Percentiles rank a stretch among this genome's conserved stretches.
Evolutionary conservation across 2,888 invertebrate species (phyloP).

Genomic region (Cephus pygmeus): DNA sequence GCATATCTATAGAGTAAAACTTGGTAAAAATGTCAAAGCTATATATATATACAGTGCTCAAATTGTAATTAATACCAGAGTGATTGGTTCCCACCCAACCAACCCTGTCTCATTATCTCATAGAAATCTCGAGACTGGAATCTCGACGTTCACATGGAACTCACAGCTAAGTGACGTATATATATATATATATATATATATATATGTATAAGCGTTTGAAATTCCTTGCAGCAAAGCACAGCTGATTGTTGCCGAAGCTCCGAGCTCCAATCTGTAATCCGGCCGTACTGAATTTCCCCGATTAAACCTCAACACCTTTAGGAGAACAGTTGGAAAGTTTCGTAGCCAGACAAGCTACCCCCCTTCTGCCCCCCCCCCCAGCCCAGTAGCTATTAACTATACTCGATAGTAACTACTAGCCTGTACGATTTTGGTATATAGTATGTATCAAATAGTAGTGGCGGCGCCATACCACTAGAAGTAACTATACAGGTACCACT

Average conservation of each 20-base stretch:
- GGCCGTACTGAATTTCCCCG: neutral
- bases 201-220: neutral
- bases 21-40: too few relatives aligned
- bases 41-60: neutral
- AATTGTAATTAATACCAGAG: neutral
- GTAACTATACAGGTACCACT: neutral
- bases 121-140: neutral
- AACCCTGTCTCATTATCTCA: neutral
- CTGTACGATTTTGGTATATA: neutral
- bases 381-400: neutral
- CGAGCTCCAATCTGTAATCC: neutral
- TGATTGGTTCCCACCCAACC: neutral
- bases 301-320: neutral
- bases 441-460: neutral
- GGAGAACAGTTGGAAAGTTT: neutral
- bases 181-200: neutral
- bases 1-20: too few relatives aligned
- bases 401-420: neutral
- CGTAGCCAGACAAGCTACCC: neutral
- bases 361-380: too few relatives aligned
- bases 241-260: neutral
- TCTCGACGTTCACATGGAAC: neutral
- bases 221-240: neutral
- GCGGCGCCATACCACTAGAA: too few relatives aligned
- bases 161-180: neutral